Percentiles rank a stretch among this genome's conserved stretches.
Conservation (phyloP, 2,888 invertebrate genomes). For the Drepana falcataria region DNA sequence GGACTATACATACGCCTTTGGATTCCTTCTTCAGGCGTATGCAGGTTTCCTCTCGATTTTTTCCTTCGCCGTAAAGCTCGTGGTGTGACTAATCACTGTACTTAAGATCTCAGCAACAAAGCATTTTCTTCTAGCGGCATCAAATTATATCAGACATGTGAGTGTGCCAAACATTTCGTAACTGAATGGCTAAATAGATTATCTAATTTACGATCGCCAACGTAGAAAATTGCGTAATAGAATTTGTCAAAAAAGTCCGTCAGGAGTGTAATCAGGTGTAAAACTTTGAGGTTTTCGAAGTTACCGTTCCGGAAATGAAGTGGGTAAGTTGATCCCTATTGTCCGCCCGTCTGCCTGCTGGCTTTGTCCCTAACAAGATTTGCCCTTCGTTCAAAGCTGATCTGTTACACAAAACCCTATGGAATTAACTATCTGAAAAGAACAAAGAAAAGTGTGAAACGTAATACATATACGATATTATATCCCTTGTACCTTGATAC, state of each 20-base stretch:
- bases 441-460: constrained; percentile 37
- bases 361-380: constrained; percentile 67
- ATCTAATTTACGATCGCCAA: constrained; percentile 15
- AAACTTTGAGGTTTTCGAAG: constrained; percentile 49
- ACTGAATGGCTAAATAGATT: neutral
- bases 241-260: constrained; percentile 36
- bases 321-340: constrained; percentile 57
- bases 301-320: constrained; percentile 54
- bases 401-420: constrained; percentile 40
- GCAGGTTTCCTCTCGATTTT: no score
- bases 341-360: constrained; percentile 40
- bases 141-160: no score
- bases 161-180: no score
- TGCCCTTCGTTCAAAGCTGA: constrained; percentile 44
- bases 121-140: no score
- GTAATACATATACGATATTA: neutral
- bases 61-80: no score
- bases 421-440: constrained; percentile 38
- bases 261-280: constrained; percentile 55
- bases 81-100: no score
- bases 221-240: constrained; percentile 39
- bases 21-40: no score
- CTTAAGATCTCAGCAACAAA: no score
- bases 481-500: constrained; percentile 1
- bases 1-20: no score